phyloP scores from a whole-genome alignment of 2,113 vertebrate species.

The Bothrops jararaca region DNA sequence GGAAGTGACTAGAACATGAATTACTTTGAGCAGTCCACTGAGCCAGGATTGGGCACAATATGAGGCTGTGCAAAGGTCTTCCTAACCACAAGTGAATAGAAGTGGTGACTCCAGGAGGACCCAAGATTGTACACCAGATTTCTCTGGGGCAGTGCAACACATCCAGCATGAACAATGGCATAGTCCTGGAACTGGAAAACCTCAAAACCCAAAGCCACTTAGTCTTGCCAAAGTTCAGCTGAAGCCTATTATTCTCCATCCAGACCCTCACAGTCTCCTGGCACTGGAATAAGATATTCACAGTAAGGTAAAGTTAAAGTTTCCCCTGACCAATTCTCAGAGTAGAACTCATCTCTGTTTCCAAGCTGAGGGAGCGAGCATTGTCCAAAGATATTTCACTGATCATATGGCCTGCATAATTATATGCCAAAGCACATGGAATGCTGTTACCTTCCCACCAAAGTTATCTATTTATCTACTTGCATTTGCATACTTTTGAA shows the following conservation, averaged over 20 bases:
- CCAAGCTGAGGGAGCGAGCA: background rate
- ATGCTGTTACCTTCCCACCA: too few species aligned
- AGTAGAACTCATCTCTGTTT: background rate
- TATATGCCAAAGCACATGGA: background rate
- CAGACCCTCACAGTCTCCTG: background rate
- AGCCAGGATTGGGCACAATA: background rate
- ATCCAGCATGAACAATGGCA: background rate
- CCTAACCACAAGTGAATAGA: background rate
- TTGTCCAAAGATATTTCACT: background rate
- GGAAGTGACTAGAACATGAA: background rate
- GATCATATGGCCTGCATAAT: background rate
- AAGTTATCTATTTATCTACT: too few species aligned
- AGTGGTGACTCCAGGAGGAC: background rate
- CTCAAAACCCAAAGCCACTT: background rate
- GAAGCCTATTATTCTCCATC: background rate
- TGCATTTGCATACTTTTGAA: too few species aligned
- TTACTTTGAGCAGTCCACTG: background rate
- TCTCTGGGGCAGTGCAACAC: background rate
- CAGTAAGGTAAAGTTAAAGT: background rate
- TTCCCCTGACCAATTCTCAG: background rate
- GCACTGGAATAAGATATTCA: background rate
- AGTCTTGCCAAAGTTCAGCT: background rate
- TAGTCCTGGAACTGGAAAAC: background rate
- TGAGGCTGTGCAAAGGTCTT: background rate
- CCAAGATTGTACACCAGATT: background rate